Percentiles rank a stretch among this genome's conserved stretches.
Conservation (phyloP, 2,888 invertebrate genomes). For the Eupsilia transversa region DNA sequence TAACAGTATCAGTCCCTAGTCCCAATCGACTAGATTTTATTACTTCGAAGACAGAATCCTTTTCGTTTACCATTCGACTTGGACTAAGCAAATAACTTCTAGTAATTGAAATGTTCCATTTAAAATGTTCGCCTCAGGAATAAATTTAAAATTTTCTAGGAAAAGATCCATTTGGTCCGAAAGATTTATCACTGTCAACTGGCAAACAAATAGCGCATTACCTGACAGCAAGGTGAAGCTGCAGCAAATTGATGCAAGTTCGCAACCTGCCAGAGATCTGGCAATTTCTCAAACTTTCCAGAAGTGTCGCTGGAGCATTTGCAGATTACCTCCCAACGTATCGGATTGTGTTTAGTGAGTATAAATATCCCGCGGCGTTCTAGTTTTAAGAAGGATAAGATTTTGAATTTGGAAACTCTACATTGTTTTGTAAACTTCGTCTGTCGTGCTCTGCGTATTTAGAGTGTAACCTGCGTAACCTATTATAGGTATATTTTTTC, state of each 20-base stretch:
- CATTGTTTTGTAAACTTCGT: constrained; percentile 39
- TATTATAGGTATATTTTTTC: not conserved
- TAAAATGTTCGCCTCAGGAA: constrained; percentile 46
- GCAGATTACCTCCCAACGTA: constrained; percentile 48
- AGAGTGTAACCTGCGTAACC: no score
- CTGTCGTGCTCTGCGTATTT: not conserved
- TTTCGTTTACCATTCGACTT: constrained; percentile 15
- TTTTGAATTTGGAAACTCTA: constrained; percentile 52
- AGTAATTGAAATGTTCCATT: constrained; percentile 54
- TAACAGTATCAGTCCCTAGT: not conserved
- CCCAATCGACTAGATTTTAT: constrained; percentile 40
- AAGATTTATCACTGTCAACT: constrained; percentile 58
- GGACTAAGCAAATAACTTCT: constrained; percentile 40
- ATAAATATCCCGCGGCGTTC: constrained; percentile 42
- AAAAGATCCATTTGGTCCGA: constrained; percentile 18
- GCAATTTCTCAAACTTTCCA: constrained; percentile 53
- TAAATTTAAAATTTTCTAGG: constrained; percentile 33
- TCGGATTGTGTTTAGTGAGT: constrained; percentile 35
- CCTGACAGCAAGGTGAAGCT: constrained; percentile 43
- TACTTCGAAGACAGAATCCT: constrained; percentile 23
- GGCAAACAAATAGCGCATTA: constrained; percentile 57
- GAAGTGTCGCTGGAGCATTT: constrained; percentile 23
- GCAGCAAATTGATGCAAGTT: constrained; percentile 54
- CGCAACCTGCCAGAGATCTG: constrained; percentile 30
- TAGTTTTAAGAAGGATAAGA: constrained; percentile 48